Base-by-base conservation (phyloP, 2,888 invertebrate genomes). In the Hyposoter didymator region DNA sequence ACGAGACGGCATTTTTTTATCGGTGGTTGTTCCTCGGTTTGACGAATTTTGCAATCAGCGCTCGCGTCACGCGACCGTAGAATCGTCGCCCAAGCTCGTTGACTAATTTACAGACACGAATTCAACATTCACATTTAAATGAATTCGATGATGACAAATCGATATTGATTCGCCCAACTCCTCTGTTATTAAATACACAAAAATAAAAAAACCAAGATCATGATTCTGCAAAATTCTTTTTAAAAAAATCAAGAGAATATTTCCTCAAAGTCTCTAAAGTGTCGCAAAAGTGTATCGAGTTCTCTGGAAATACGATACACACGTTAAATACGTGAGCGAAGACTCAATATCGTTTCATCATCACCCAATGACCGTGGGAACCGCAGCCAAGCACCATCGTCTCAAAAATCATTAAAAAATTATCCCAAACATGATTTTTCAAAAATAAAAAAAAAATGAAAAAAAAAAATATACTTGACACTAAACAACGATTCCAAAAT, bases 301-400 rank as follows among this genome's bases (percentile, higher is more conserved):
- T 73, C 43, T 62, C 28, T 28, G n/a, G 69, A 80, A 85, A 84
- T 39, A 39, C 62, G 45, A 75, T 62, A 74, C n/a, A 74, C 22
- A 43, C 75, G 59, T 81, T 70, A 69, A 59, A 43, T 35, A 39
- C 43, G 52, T 45, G 2, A 43, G 49, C 39, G 76, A 43, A 85
- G 82, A 88, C 87, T 87, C 87, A 75, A 87, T 82, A 80, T 83
- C 84, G 84, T 66, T 87, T 87, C 67, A 78, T 84, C 84, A 84
- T 59, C 79, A 82, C 69, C 74, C 75, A 59, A 76, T 78, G 76
- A 85, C 78, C 85, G 39, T 82, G 87, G 79, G 74, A 73, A 88
- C 84, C 79, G 87, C 78, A 75, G 83, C 55, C 69, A 64, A 32
- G 70, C 74, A 82, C 80, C 75, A 78, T 66, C 79, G 70, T 69